Base-by-base conservation (phyloP, 1,140 invertebrate genomes). In the Euglossa dilemma region DNA sequence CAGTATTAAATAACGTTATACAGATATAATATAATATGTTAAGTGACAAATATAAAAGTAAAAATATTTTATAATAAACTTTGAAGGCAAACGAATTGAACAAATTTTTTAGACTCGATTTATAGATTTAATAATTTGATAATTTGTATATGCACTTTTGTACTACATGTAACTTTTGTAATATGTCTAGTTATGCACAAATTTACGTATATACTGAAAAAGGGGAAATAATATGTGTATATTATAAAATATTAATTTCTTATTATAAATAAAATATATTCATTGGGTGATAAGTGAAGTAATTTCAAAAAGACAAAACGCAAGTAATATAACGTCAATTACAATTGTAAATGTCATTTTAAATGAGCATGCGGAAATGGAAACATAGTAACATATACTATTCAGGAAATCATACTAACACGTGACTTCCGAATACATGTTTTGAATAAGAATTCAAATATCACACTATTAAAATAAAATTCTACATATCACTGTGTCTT, bases 361-460 rank as follows among this genome's bases (percentile, higher is more conserved):
- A 64, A 54, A 80, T 18, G 8, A 47, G 28, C 7, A 4, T 28
- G 7, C 14, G 16, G 28, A 54, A 56, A 28, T 54, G 20, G 18
- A 67, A 56, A 9, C 7, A 66, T 25, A 28, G 70, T 20, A 43
- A 16, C 12, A 28, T 61, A 83, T 54, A 45, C n/a, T n/a, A 5
- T 25, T 57, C 71, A 80, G 80, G 75, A 85, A 80, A 85, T 88
- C 70, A 73, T n/a, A 77, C 28, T 6, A 43, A 43, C 64, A 59
- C 82, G 87, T 88, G 87, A 88, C 85, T 71, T 88, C 87, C 87
- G 77, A 69, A 66, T 74, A 74, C 82, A 78, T 57, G 85, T 9
- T 59, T 25, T 14, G 83, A 88, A 87, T 88, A 11, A 64, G 47
- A 63, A 80, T 74, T 69, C 9, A 25, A 77, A 52, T 25, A 25